These are phyloP conservation scores for Platycheirus rosarum DNA, from an alignment of 2,888 invertebrate species.

Conservation along the genomic window DNA sequence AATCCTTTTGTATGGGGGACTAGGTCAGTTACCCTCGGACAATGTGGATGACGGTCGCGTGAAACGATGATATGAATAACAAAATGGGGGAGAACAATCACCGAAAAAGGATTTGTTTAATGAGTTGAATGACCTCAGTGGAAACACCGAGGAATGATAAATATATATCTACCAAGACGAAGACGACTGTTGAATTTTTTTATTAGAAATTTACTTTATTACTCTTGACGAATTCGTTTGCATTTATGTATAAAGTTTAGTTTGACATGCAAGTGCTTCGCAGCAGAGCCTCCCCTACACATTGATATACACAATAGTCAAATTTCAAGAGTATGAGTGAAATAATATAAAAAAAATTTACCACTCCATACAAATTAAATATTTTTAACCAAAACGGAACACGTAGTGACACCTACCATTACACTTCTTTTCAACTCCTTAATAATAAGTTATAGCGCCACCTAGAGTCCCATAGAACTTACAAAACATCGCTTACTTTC, in stretches of 20 bases:
- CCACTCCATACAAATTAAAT: too few species aligned
- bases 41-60: not conserved
- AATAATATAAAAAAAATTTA: too few species aligned
- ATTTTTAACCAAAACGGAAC: slow-evolving; percentile 44
- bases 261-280: too few species aligned
- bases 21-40: slow-evolving; percentile 72
- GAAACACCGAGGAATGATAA: not conserved
- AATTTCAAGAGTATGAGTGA: too few species aligned
- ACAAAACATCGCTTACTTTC: slow-evolving; percentile 18
- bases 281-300: too few species aligned
- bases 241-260: too few species aligned
- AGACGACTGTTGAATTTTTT: too few species aligned
- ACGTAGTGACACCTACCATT: slow-evolving; percentile 33
- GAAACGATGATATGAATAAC: not conserved
- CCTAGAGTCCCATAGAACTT: slow-evolving; percentile 17
- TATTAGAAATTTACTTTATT: too few species aligned
- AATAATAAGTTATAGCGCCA: not conserved
- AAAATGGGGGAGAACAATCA: not conserved
- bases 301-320: too few species aligned
- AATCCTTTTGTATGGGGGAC: slow-evolving; percentile 50
- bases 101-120: not conserved
- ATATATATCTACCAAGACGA: too few species aligned
- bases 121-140: not conserved
- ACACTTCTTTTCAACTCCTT: not conserved
- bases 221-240: too few species aligned